A percentile compares a stretch with the other conserved stretches of the same genome.
Conservation (phyloP, 2,797 vertebrate species). For the Bryconaethiops microstoma region DNA sequence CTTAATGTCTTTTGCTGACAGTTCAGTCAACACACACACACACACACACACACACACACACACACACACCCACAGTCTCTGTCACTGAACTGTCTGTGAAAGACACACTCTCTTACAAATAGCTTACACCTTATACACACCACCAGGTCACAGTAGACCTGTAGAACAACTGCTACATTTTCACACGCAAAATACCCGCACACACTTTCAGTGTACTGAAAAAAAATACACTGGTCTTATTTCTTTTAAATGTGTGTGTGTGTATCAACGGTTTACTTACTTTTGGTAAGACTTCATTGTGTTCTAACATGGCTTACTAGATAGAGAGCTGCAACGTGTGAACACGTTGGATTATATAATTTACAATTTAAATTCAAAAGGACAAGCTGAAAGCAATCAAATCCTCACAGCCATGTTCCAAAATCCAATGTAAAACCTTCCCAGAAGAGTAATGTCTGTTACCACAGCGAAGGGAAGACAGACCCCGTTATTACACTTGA, state of each 20-base stretch:
- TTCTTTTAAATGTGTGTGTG: neutral
- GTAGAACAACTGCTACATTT: neutral
- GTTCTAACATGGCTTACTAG: slow-evolving; percentile 56
- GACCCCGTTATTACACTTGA: too few species aligned
- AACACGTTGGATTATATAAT: slow-evolving; percentile 52
- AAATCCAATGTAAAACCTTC: too few species aligned
- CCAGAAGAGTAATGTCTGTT: too few species aligned
- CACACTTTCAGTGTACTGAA: neutral
- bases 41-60: neutral
- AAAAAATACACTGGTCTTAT: neutral
- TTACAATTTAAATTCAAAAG: too few species aligned
- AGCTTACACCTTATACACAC: slow-evolving; percentile 17
- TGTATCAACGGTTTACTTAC: too few species aligned
- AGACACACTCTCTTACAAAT: neutral
- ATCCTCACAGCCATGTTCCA: too few species aligned
- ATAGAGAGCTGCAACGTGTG: slow-evolving; percentile 63
- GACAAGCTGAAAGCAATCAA: too few species aligned
- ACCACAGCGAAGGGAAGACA: too few species aligned
- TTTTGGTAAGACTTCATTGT: slow-evolving; percentile 46
- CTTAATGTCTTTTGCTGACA: slow-evolving; percentile 32
- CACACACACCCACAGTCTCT: too few species aligned
- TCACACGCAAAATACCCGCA: neutral
- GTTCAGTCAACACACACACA: slow-evolving; percentile 22
- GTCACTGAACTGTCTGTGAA: too few species aligned
- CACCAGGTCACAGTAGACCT: neutral